Conservation (phyloP, 30 jellyfish, hydroid and myxozoan genomes). For the Pseudorhiza aurosa region DNA sequence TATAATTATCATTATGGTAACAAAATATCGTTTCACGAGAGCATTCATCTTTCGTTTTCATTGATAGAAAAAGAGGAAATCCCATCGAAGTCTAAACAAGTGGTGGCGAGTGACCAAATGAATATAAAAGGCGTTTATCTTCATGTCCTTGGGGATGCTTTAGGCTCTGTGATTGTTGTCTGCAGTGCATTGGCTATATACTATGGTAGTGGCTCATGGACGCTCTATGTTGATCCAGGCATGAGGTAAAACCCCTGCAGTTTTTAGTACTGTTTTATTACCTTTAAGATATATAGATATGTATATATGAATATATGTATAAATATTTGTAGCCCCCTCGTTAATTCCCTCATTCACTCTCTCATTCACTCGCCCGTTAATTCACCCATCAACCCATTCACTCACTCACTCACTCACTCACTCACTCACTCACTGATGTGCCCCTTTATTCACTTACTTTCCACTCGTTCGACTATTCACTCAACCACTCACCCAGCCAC, state of each 20-base stretch:
- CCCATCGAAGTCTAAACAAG: conserved; percentile 7
- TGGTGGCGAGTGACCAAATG: conserved; percentile 78
- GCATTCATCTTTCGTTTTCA: background rate
- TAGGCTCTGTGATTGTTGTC: conserved; percentile 93
- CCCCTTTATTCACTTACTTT: too few relatives aligned
- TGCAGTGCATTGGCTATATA: conserved; percentile 81
- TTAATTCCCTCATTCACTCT: too few relatives aligned
- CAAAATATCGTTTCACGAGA: too few relatives aligned
- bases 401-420: too few relatives aligned
- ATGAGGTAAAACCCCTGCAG: conserved; percentile 66
- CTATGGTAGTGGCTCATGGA: conserved; percentile 84
- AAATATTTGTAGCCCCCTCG: background rate
- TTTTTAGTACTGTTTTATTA: background rate
- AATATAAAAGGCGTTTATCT: conserved; percentile 91
- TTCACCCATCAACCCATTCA: too few relatives aligned
- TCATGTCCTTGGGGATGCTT: conserved; percentile 98
- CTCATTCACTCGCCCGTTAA: too few relatives aligned
- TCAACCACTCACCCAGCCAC: too few relatives aligned
- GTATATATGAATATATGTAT: too few relatives aligned
- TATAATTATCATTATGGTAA: too few relatives aligned
- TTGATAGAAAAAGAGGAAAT: background rate
- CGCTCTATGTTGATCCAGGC: conserved; percentile 93
- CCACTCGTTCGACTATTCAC: too few relatives aligned
- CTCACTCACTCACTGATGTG: too few relatives aligned
- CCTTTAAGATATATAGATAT: too few relatives aligned